Evolutionary conservation across 2,113 vertebrate species (phyloP).

Genomic region (Indicator indicator): DNA sequence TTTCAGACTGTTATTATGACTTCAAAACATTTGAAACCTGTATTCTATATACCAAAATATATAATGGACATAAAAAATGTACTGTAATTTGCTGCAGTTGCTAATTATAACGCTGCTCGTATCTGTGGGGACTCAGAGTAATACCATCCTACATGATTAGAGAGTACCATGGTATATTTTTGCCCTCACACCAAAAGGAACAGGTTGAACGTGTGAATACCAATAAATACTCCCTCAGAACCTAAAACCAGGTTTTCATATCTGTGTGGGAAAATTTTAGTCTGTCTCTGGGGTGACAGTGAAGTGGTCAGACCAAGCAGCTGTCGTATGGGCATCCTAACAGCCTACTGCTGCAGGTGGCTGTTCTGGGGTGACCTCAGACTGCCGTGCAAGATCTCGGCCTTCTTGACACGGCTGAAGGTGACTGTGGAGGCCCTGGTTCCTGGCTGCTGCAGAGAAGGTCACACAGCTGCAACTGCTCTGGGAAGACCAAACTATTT

Average conservation of each 20-base stretch:
- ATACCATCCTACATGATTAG: not conserved
- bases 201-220: not conserved
- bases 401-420: not conserved
- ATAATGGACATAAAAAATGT: not conserved
- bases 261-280: not conserved
- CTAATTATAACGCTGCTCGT: not conserved
- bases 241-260: not conserved
- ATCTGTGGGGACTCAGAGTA: not conserved
- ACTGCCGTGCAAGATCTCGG: not conserved
- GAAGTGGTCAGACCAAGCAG: not conserved
- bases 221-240: not conserved
- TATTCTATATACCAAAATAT: not conserved
- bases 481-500: not conserved
- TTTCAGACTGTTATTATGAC: not conserved
- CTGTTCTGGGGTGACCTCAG: not conserved
- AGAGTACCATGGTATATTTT: not conserved
- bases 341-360: not conserved
- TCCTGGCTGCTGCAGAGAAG: not conserved
- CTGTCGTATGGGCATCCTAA: accelerated
- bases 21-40: not conserved
- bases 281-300: not conserved
- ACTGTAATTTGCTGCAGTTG: not conserved
- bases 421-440: not conserved
- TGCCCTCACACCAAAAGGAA: not conserved
- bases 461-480: not conserved